These are phyloP conservation scores for Coptodon bakossiorum DNA, from an alignment of 2,113 vertebrate genomes.

Conservation along the genomic window DNA sequence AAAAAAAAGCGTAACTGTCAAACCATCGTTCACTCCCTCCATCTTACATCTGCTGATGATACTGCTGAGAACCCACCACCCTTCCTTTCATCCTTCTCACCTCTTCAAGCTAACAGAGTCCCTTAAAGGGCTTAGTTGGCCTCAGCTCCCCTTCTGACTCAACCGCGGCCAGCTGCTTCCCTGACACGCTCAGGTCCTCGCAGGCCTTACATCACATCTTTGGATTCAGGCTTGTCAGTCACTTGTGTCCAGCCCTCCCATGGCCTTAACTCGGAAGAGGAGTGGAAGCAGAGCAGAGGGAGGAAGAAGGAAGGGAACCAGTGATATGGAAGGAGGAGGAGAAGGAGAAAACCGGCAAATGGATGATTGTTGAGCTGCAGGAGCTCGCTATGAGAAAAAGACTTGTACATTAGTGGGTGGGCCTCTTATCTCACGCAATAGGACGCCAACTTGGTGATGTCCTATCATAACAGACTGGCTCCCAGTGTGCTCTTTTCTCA, in stretches of 20 bases:
- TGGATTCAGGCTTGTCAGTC: conserved; percentile 15
- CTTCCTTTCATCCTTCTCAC: not conserved
- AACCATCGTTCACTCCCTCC: conserved; percentile 10
- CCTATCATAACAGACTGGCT: not conserved
- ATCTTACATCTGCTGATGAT: conserved; percentile 19
- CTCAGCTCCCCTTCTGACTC: not conserved
- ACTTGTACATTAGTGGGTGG: conserved; percentile 12
- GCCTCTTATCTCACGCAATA: conserved; percentile 1
- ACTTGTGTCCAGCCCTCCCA: conserved; percentile 28
- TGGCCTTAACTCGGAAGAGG: conserved; percentile 41
- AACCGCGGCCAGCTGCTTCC: not conserved
- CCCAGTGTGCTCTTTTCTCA: conserved; percentile 9
- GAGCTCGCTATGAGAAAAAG: not conserved
- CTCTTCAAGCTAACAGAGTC: not conserved
- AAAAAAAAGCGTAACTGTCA: conserved; percentile 12
- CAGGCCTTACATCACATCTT: conserved; percentile 12
- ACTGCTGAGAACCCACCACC: not conserved
- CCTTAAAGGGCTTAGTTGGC: conserved; percentile 16
- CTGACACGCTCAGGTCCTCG: conserved; percentile 24
- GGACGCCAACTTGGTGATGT: not conserved
- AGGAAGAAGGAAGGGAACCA: not conserved
- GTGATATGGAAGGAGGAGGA: not conserved
- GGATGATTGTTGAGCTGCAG: not conserved
- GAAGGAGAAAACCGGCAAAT: not conserved
- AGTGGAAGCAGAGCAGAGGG: not conserved